Conservation (phyloP, 2,888 invertebrate species). For the Synergus itoensis region DNA sequence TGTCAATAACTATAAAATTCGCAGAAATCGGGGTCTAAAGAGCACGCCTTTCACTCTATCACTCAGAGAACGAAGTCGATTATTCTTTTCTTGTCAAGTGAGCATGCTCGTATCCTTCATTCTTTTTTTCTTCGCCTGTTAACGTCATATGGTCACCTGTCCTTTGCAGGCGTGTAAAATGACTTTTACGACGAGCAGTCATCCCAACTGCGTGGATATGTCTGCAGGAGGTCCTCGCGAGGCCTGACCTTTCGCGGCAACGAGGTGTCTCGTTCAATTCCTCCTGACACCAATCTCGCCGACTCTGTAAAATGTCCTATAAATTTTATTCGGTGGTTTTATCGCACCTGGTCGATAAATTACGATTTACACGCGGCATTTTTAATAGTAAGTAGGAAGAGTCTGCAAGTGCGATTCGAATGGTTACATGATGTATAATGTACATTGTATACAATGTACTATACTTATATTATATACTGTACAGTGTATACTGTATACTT, state of each 20-base stretch:
- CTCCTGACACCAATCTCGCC: slow-evolving; percentile 72
- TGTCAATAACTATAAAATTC: slow-evolving; percentile 33
- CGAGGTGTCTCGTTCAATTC: slow-evolving; percentile 75
- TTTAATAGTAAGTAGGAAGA: slow-evolving; percentile 31
- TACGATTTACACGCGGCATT: slow-evolving; percentile 61
- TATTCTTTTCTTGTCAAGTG: slow-evolving; percentile 28
- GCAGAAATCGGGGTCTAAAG: slow-evolving; percentile 18
- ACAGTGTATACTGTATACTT: too few relatives aligned
- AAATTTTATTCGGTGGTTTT: slow-evolving; percentile 75
- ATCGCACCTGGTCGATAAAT: slow-evolving; percentile 69
- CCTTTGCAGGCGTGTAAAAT: slow-evolving; percentile 71
- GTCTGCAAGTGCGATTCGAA: neutral
- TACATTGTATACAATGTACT: too few relatives aligned
- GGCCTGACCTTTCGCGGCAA: slow-evolving; percentile 66
- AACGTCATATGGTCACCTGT: slow-evolving; percentile 68
- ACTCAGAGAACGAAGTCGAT: slow-evolving; percentile 17
- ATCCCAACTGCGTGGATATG: slow-evolving; percentile 65
- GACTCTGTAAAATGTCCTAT: slow-evolving; percentile 75
- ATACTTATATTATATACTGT: too few relatives aligned
- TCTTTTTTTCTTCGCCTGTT: slow-evolving; percentile 28
- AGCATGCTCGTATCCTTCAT: slow-evolving; percentile 3
- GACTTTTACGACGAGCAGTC: slow-evolving; percentile 74
- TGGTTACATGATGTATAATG: neutral
- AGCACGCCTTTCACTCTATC: slow-evolving; percentile 35
- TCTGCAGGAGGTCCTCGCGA: slow-evolving; percentile 70